phyloP scores from a whole-genome alignment of 2,113 vertebrate genomes.

The Mesitornis unicolor region DNA sequence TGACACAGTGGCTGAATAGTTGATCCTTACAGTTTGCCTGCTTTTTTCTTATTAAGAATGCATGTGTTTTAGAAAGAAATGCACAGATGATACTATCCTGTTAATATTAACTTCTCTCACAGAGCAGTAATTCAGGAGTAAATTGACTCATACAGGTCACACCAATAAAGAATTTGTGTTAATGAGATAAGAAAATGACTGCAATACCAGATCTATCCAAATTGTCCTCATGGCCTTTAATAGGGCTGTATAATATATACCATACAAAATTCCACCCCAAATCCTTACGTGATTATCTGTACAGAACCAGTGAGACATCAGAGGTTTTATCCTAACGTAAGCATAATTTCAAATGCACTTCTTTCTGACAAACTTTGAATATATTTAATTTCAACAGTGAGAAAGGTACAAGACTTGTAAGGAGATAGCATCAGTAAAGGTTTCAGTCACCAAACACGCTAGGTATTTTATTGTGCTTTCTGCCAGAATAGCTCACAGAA shows the following conservation, averaged over 20 bases:
- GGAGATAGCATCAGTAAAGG: neutral
- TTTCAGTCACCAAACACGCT: neutral
- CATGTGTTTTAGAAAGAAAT: neutral
- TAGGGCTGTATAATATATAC: neutral
- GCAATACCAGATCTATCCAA: neutral
- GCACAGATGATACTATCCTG: neutral
- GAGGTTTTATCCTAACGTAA: neutral
- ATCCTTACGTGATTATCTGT: neutral
- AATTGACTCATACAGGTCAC: neutral
- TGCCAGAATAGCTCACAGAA: neutral
- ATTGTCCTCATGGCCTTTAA: neutral
- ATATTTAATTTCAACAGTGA: neutral
- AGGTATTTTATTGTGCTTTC: neutral
- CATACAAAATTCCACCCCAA: neutral
- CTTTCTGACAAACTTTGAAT: neutral
- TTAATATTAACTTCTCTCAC: constrained; percentile 8
- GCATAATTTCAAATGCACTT: neutral
- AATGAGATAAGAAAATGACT: neutral
- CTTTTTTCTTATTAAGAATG: neutral
- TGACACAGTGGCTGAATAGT: neutral
- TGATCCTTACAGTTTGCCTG: neutral
- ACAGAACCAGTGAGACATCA: neutral
- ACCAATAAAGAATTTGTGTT: neutral
- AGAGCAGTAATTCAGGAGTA: neutral
- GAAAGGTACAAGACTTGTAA: neutral